Conservation (phyloP, 2,797 vertebrate genomes). For the Eupleurogrammus muticus region DNA sequence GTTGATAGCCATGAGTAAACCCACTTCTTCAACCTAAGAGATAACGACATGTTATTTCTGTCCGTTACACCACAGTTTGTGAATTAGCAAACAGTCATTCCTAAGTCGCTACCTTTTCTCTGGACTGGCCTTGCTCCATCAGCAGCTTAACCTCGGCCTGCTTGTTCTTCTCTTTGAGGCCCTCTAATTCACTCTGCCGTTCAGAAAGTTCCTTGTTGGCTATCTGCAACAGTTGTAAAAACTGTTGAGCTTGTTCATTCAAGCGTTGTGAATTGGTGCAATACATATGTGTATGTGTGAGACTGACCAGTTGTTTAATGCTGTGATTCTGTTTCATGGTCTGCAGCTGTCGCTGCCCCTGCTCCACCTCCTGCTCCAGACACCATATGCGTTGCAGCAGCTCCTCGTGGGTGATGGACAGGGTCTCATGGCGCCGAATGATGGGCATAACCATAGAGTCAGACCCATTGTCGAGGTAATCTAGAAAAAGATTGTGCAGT, state of each 20-base stretch:
- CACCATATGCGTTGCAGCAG: slow-evolving; percentile 71
- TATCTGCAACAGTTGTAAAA: slow-evolving; percentile 63
- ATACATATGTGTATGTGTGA: not conserved
- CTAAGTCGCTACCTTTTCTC: slow-evolving; percentile 73
- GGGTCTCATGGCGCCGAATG: slow-evolving; percentile 78
- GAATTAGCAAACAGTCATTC: not conserved
- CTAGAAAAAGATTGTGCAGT: slow-evolving; percentile 22
- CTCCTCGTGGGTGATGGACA: slow-evolving; percentile 78
- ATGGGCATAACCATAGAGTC: slow-evolving; percentile 79
- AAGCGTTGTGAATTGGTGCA: not conserved
- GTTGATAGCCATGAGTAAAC: slow-evolving; percentile 75
- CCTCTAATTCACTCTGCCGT: slow-evolving; percentile 79
- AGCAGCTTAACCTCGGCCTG: slow-evolving; percentile 74
- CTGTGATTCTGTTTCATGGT: slow-evolving; percentile 76
- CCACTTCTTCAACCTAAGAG: slow-evolving; percentile 76
- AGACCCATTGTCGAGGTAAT: slow-evolving; percentile 70
- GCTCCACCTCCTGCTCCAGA: slow-evolving; percentile 80
- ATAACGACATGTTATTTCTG: slow-evolving; percentile 21
- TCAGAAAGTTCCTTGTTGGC: slow-evolving; percentile 79
- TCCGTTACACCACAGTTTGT: not conserved
- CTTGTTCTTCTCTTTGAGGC: slow-evolving; percentile 73
- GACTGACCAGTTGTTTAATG: slow-evolving; percentile 78
- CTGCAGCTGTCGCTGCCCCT: slow-evolving; percentile 73
- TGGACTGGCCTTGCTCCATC: slow-evolving; percentile 72
- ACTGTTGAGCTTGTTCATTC: not conserved